Evolutionary conservation across 2,888 invertebrate species (phyloP).

Genomic region (Mimachlamys varia): DNA sequence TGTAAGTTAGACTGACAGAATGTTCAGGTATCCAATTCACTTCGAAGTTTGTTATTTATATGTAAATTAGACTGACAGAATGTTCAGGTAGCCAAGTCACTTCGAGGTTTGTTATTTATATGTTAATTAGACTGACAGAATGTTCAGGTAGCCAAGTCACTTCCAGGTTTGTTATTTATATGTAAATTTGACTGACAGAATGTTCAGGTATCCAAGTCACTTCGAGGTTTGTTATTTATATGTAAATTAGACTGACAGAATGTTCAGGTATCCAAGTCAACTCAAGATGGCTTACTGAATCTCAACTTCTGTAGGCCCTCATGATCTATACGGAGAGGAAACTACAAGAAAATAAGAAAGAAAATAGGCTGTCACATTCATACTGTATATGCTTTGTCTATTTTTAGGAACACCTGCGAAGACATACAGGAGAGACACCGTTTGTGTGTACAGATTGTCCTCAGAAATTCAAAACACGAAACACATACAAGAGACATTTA

Average conservation of each 20-base stretch:
- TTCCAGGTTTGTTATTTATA: conserved; percentile 60
- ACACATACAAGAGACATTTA: conserved; percentile 85
- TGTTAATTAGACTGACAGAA: conserved; percentile 79
- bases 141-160: conserved; percentile 85
- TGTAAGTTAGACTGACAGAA: too few species aligned
- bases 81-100: conserved; percentile 85
- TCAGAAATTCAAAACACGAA: conserved; percentile 84
- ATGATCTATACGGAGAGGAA: too few species aligned
- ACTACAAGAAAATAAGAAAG: too few species aligned
- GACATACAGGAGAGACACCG: conserved; percentile 82
- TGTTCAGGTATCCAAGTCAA: conserved; percentile 85
- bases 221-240: conserved; percentile 60
- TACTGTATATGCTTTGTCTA: not conserved
- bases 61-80: conserved; percentile 79
- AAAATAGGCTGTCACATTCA: too few species aligned
- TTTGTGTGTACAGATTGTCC: conserved; percentile 78
- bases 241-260: conserved; percentile 79
- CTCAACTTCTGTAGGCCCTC: too few species aligned
- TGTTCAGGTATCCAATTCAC: too few species aligned
- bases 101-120: conserved; percentile 60
- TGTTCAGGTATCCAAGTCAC: conserved; percentile 85
- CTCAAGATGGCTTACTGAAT: conserved; percentile 38
- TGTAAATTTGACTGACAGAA: conserved; percentile 79
- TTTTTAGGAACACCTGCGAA: conserved; percentile 83
- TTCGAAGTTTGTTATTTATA: not conserved